Base-by-base conservation (phyloP, 2,888 invertebrate genomes). In the Chloroclysta siterata region DNA sequence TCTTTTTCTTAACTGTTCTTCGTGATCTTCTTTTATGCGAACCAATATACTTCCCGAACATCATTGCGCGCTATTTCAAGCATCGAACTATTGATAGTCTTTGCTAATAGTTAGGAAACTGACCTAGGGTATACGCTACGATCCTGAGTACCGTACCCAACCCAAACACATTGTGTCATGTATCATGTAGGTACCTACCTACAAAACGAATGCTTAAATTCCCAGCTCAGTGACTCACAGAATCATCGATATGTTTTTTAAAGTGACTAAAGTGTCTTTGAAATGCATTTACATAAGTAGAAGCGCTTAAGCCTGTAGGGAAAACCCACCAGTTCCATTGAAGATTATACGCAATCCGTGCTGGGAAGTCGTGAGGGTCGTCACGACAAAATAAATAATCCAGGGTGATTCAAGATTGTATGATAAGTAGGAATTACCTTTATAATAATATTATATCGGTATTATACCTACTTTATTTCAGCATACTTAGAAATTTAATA, bases 321-420 rank as follows among this genome's bases (percentile, higher is more conserved):
- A 59, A 59, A 59, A 59, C 59, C 59, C 52, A 44, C 59, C 52
- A 44, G n/a, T 59, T 59, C 33, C 36, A 22, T 52, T 58, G 42
- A 52, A 59, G 58, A 52, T 59, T 44, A 44, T 1, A 36, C 28
- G 44, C 8, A 22, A 51, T 58, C 58, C 33, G 5, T 33, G 33
- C 8, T 33, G 33, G 7, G 50, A 42, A 14, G 33, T 44, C 47
- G 13, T 58, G 58, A 46, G 59, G 52, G 5, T 13, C 15, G 36
- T 48, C 47, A 48, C 47, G 55, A 53, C 39, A 11, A n/a, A 14
- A 44, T 44, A 41, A 39, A 39, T 22, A 41, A 53, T 47, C 55
- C 47, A 17, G 22, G 55, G 42, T 53, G 42, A 44, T 44, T 44
- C 53, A 44, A 53, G 42, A 42, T 53, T 28, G 22, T 44, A 44